Conservation (phyloP, 92 coral and sea anemone species). For the Phymanthus crucifer region DNA sequence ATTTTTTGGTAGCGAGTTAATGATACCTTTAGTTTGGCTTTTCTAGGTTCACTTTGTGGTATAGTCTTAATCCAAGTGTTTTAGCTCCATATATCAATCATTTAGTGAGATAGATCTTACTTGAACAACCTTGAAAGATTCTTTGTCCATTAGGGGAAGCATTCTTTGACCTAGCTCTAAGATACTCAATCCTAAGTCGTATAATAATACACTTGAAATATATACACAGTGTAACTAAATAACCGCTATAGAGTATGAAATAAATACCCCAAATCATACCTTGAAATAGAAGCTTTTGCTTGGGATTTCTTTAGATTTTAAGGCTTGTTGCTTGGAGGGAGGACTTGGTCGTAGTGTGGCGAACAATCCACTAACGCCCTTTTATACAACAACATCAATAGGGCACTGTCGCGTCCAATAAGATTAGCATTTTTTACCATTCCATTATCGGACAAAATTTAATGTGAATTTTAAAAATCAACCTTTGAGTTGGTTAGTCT, state of each 20-base stretch:
- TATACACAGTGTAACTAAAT: not conserved
- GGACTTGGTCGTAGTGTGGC: not conserved
- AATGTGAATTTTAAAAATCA: not conserved
- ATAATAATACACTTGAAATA: not conserved
- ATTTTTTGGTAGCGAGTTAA: too few species aligned
- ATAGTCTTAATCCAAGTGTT: too few species aligned
- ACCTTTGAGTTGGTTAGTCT: not conserved
- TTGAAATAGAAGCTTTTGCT: not conserved
- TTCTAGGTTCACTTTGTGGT: too few species aligned
- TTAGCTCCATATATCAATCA: not conserved
- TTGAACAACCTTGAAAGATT: not conserved
- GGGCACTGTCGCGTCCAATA: not conserved
- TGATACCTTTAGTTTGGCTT: too few species aligned
- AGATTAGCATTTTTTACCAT: not conserved
- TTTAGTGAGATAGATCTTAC: not conserved
- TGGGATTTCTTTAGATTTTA: not conserved
- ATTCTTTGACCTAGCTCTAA: not conserved
- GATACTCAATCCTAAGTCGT: not conserved
- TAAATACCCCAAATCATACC: slow-evolving; percentile 2
- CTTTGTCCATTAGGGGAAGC: not conserved
- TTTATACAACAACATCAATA: not conserved
- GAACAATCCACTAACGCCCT: not conserved
- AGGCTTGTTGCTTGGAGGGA: not conserved
- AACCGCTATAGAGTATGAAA: not conserved
- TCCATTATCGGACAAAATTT: not conserved